Evolutionary conservation across 2,888 invertebrate species (phyloP).

Genomic region (Cerceris ruficornis): DNA sequence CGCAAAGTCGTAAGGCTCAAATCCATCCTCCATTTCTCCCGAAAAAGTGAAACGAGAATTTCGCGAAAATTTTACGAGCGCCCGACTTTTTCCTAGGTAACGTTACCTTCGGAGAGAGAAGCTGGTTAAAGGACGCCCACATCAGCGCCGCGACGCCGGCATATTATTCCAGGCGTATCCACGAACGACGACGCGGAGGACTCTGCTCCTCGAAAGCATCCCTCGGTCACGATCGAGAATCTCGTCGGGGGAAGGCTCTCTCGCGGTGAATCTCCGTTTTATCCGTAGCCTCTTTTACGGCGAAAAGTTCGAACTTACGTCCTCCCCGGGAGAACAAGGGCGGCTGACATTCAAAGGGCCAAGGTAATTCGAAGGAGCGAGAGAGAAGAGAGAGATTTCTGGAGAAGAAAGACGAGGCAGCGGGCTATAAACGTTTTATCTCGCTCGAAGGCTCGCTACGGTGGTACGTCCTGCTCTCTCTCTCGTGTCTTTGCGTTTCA

Average conservation of each 20-base stretch:
- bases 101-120: conserved; percentile 5
- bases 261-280: conserved; percentile 10
- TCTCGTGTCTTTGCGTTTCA: conserved; percentile 47
- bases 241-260: not conserved
- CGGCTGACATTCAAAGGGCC: conserved; percentile 40
- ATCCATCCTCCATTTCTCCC: not conserved
- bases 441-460: conserved; percentile 39
- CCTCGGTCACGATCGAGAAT: conserved; percentile 6
- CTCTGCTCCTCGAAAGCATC: conserved; percentile 14
- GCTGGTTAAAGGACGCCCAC: conserved; percentile 15
- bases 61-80: conserved; percentile 28
- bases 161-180: conserved; percentile 25
- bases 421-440: conserved; percentile 71
- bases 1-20: too few relatives aligned
- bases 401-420: conserved; percentile 38
- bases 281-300: conserved; percentile 12
- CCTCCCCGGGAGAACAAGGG: conserved; percentile 2
- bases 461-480: conserved; percentile 10
- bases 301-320: conserved; percentile 1
- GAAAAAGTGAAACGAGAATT: conserved; percentile 4
- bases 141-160: conserved; percentile 2
- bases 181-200: conserved; percentile 24
- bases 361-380: conserved; percentile 36
- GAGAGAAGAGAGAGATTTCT: conserved; percentile 17
- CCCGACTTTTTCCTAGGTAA: conserved; percentile 8